Evolutionary conservation across 2,113 vertebrate genomes (phyloP).

Genomic region (Gallinago media): DNA sequence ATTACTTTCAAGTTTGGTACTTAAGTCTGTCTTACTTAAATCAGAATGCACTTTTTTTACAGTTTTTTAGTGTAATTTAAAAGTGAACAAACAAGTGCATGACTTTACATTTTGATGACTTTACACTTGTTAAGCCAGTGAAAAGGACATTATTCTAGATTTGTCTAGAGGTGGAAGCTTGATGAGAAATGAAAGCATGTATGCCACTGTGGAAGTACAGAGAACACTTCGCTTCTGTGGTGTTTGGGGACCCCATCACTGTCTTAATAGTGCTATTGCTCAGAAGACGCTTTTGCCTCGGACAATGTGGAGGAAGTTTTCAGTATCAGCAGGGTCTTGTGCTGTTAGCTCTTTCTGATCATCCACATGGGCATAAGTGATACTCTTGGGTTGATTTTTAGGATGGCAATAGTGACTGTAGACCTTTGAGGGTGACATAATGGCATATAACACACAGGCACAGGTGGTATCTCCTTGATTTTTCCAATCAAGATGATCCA

Average conservation of each 20-base stretch:
- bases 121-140: background rate
- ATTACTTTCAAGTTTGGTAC: background rate
- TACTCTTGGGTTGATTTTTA: background rate
- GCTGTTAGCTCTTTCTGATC: background rate
- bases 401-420: background rate
- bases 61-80: background rate
- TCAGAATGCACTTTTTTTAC: background rate
- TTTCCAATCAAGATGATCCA: background rate
- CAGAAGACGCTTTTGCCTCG: background rate
- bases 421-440: background rate
- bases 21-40: background rate
- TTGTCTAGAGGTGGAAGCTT: background rate
- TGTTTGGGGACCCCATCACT: rapidly evolving
- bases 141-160: background rate
- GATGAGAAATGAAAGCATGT: background rate
- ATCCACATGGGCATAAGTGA: background rate
- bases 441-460: background rate
- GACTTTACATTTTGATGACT: background rate
- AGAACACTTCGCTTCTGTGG: background rate
- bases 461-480: too few relatives aligned
- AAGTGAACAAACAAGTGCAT: background rate
- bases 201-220: background rate
- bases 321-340: background rate
- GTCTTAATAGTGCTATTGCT: background rate
- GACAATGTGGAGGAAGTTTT: background rate